Evolutionary conservation across 2,113 vertebrate genomes (phyloP).

Genomic region (Podiceps cristatus): DNA sequence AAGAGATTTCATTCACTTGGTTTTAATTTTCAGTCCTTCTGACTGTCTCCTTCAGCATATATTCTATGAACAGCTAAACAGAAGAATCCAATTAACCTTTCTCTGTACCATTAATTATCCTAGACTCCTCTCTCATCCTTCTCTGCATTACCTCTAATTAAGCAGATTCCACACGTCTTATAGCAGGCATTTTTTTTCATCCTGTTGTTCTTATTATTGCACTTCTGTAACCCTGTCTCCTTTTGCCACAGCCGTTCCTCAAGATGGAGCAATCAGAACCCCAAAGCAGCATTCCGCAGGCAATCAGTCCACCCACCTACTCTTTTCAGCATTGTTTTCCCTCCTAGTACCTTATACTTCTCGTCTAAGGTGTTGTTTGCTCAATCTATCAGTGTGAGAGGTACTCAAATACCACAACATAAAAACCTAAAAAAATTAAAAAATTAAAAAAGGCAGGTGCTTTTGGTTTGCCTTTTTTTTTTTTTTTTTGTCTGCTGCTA

Average conservation of each 20-base stretch:
- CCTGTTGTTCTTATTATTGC: background rate
- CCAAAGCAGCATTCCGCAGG: background rate
- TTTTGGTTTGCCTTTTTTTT: background rate
- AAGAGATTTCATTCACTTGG: slow-evolving; percentile 13
- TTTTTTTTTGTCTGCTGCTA: background rate
- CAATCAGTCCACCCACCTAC: background rate
- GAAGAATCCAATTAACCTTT: slow-evolving; percentile 59
- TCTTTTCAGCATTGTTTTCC: background rate
- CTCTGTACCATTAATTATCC: slow-evolving; percentile 32
- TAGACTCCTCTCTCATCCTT: background rate
- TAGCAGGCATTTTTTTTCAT: background rate
- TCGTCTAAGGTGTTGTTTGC: background rate
- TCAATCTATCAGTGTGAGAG: background rate
- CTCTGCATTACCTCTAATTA: slow-evolving; percentile 16
- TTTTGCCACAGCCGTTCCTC: background rate
- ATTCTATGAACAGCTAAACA: slow-evolving; percentile 14
- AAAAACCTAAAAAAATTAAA: background rate
- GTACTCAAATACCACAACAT: background rate
- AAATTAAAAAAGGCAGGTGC: background rate
- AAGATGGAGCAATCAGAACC: background rate
- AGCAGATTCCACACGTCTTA: slow-evolving; percentile 13
- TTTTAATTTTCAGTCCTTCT: slow-evolving; percentile 29
- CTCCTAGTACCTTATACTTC: background rate
- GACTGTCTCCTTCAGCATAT: background rate
- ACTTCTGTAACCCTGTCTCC: background rate